Evolutionary conservation across 2,888 invertebrate species (phyloP).

Genomic region (Griposia aprilina): DNA sequence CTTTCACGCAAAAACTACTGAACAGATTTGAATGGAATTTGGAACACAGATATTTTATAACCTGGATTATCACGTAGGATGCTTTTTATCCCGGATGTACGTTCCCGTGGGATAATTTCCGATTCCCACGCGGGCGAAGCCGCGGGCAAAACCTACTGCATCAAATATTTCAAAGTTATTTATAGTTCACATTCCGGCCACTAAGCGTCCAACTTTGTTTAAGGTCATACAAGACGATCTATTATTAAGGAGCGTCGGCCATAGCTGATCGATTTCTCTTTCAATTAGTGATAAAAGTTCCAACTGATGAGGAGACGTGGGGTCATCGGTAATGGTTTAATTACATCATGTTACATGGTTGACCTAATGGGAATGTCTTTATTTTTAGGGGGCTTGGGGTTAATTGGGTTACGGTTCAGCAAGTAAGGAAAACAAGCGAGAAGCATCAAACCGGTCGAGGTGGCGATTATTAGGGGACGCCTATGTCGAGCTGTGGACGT

Average conservation of each 20-base stretch:
- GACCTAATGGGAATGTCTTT: conserved; percentile 42
- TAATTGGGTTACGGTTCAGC: background rate
- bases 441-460: background rate
- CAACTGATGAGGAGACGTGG: conserved; percentile 58
- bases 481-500: background rate
- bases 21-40: too few relatives aligned
- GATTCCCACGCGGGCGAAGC: too few relatives aligned
- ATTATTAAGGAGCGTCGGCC: conserved; percentile 74
- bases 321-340: conserved; percentile 58
- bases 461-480: background rate
- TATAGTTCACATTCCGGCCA: conserved; percentile 46
- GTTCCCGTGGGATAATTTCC: too few relatives aligned
- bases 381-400: conserved; percentile 6
- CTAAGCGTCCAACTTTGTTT: conserved; percentile 80
- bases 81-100: too few relatives aligned
- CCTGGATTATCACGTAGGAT: too few relatives aligned
- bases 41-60: too few relatives aligned
- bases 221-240: conserved; percentile 80
- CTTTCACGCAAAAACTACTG: too few relatives aligned
- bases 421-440: background rate
- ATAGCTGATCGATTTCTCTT: conserved; percentile 71
- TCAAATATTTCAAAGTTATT: conserved; percentile 37
- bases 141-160: conserved; percentile 5
- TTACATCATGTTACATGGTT: conserved; percentile 26
- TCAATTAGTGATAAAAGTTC: conserved; percentile 78